Percentiles rank a stretch among this genome's conserved stretches.
Conservation (phyloP, 35 echinoderm and acorn worm species). For the Chiridota heheva region DNA sequence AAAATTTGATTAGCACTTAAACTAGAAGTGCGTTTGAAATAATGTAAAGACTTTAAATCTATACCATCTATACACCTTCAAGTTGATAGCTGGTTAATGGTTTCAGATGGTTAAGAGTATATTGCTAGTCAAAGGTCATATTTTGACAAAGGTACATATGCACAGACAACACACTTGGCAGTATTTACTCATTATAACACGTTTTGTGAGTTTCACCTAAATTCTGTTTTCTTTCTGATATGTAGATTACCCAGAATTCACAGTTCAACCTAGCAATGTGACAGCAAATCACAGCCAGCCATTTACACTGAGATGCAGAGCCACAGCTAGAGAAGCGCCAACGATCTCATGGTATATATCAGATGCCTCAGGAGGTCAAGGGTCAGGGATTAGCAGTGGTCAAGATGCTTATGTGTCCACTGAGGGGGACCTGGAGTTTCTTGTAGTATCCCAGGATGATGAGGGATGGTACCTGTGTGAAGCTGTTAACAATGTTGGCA, state of each 20-base stretch:
- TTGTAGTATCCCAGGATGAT: constrained; percentile 44
- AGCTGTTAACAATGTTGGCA: constrained; percentile 59
- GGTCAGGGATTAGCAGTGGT: constrained; percentile 48
- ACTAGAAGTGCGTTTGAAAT: too few species aligned
- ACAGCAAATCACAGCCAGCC: constrained; percentile 80
- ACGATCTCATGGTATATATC: constrained; percentile 71
- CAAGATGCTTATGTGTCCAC: constrained; percentile 17
- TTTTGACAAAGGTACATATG: too few species aligned
- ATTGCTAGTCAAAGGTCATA: too few species aligned
- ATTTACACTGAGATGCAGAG: constrained; percentile 54
- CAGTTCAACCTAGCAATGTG: constrained; percentile 39
- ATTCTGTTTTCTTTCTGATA: not conserved
- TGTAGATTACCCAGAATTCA: constrained; percentile 75
- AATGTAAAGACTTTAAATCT: too few species aligned
- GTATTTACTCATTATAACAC: not conserved
- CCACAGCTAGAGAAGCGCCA: constrained; percentile 62
- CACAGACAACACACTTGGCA: too few species aligned
- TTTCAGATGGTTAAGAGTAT: too few species aligned
- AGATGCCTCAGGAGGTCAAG: constrained; percentile 30
- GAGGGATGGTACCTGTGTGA: constrained; percentile 78
- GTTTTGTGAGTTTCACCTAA: not conserved
- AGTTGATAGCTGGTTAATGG: too few species aligned
- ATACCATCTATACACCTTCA: too few species aligned
- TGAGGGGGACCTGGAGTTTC: constrained; percentile 58
- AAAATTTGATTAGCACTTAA: too few species aligned